Percentiles rank a stretch among this genome's conserved stretches.
These are phyloP conservation scores for Pleuronectes platessa DNA, from an alignment of 2,113 vertebrate species.

Conservation along the genomic window DNA sequence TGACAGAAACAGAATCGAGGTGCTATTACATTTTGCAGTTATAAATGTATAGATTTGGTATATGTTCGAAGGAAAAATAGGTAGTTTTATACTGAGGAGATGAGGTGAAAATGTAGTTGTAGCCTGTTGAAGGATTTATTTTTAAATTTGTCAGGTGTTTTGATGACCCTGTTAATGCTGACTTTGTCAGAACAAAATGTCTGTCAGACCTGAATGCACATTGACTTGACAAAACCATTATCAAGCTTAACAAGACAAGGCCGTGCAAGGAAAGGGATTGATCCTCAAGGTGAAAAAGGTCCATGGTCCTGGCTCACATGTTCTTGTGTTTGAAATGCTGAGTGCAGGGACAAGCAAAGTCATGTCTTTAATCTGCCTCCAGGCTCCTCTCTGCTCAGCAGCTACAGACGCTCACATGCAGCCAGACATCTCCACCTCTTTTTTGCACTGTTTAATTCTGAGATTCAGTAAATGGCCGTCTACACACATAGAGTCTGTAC, in stretches of 20 bases:
- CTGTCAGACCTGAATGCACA: not conserved
- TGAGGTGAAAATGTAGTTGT: not conserved
- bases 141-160: not conserved
- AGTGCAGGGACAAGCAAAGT: constrained; percentile 48
- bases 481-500: not conserved
- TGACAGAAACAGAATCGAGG: too few relatives aligned
- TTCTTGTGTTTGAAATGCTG: constrained; percentile 13
- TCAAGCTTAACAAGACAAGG: not conserved
- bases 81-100: too few relatives aligned
- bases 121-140: not conserved
- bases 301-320: not conserved
- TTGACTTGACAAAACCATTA: constrained; percentile 42
- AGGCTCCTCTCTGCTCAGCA: constrained; percentile 8
- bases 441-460: not conserved
- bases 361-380: constrained; percentile 38
- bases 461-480: not conserved
- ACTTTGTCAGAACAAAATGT: not conserved
- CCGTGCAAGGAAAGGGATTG: constrained; percentile 6
- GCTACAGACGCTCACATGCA: not conserved
- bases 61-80: too few relatives aligned
- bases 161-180: too few relatives aligned
- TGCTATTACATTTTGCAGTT: too few relatives aligned
- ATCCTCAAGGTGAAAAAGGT: constrained; percentile 6
- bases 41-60: too few relatives aligned
- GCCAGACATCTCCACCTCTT: not conserved